Base-by-base conservation (phyloP, 2,888 invertebrate genomes). In the Electrophaes corylata region DNA sequence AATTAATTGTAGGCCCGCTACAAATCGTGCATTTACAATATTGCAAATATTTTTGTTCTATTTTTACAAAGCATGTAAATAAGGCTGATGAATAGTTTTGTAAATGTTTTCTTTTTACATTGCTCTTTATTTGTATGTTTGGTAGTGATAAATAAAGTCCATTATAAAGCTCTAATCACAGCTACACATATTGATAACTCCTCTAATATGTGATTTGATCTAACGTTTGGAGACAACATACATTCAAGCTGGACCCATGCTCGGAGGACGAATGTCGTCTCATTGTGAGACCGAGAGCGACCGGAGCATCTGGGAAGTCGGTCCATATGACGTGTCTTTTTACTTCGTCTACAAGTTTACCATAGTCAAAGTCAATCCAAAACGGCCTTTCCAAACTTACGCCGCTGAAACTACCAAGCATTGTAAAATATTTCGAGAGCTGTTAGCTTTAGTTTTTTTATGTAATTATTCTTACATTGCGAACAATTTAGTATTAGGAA, bases 51-150 rank as follows among this genome's bases (percentile, higher is more conserved):
- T 66, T 65, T 72, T 70, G 67, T 64, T 66, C 64, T 64, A 73
- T 75, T 75, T 54, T 75, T 73, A 75, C 71, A 76, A 75, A 69
- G 80, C 82, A 72, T 86, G 83, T 86, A 86, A 69, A 86, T 85
- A 86, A 83, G 81, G 84, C 83, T 86, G 82, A 83, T 75, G 74
- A 73, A 78, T 76, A 75, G 70, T 71, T 72, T 67, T 79, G 67
- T 80, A 77, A 74, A 70, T 60, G 62, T 67, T 78, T 72, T 76
- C 67, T 78, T 72, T 76, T 83, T 75, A 77, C 70, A 73, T 64
- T 64, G 64, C 64, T 58, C 56, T 54, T 50, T 52, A 26, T n/a
- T 14, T 35, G 16, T 44, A 50, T 61, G 57, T 67, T 64, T 61
- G 57, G 57, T 64, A 64, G 64, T 56, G 53, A 26, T 18, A 23